These are phyloP conservation scores for Denticeps clupeoides DNA, from an alignment of 2,797 vertebrate genomes.

Conservation along the genomic window DNA sequence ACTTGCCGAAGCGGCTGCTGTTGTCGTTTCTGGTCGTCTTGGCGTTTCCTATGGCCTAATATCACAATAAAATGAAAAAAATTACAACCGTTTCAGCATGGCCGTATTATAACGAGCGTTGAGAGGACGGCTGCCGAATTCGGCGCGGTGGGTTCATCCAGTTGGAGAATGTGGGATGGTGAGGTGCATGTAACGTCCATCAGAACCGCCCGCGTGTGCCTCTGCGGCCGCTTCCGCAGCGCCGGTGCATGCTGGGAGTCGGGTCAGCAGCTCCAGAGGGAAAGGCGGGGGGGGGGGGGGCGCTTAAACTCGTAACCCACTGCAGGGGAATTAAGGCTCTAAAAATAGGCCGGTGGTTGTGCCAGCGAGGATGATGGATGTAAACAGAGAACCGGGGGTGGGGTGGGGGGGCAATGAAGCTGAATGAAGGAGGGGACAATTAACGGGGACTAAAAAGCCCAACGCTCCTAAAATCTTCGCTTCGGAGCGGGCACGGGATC, in stretches of 20 bases:
- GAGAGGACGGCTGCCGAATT: no score
- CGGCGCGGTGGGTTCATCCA: no score
- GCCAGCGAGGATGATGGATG: neutral
- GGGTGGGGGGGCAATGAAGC: no score
- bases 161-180: no score
- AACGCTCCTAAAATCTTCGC: no score
- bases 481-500: no score
- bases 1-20: slow-evolving; percentile 97
- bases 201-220: no score
- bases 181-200: no score
- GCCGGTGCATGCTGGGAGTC: neutral
- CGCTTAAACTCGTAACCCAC: neutral
- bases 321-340: neutral
- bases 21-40: slow-evolving; percentile 98
- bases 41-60: slow-evolving; percentile 91
- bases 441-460: no score
- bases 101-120: no score
- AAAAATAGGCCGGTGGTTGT: slow-evolving; percentile 2
- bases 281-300: neutral
- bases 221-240: neutral
- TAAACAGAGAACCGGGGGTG: neutral
- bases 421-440: no score
- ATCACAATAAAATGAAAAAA: neutral
- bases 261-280: no score
- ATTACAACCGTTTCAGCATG: slow-evolving; percentile 11